Conservation (phyloP, 2,113 vertebrate species). For the Equus quagga region DNA sequence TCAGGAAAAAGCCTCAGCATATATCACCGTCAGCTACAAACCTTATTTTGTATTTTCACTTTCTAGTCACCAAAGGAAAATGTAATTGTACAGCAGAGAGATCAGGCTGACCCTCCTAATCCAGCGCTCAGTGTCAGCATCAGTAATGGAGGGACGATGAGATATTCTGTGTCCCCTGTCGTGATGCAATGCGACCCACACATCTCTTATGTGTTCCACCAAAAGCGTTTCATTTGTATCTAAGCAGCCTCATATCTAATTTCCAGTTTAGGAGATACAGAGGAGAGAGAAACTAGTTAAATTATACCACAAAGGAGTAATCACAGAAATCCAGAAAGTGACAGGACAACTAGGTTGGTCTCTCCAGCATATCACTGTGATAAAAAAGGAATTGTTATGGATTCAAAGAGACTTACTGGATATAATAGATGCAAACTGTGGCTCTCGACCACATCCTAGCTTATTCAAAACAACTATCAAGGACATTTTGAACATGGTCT, state of each 20-base stretch:
- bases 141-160: not conserved
- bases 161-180: not conserved
- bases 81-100: not conserved
- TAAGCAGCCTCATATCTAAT: not conserved
- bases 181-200: not conserved
- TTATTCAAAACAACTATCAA: not conserved
- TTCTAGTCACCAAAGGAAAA: slow-evolving; percentile 9
- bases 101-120: no score
- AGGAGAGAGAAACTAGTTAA: not conserved
- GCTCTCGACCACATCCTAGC: not conserved
- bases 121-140: not conserved
- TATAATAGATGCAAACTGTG: not conserved
- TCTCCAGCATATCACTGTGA: not conserved
- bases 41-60: not conserved
- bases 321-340: slow-evolving; percentile 11
- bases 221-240: not conserved
- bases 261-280: not conserved
- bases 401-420: not conserved
- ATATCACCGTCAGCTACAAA: not conserved
- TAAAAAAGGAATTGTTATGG: not conserved
- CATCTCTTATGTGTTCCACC: not conserved
- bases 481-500: not conserved
- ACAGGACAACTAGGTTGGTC: not conserved
- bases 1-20: not conserved
- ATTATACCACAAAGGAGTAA: not conserved